phyloP scores from a whole-genome alignment of 1,140 invertebrate species.

The Orchesella cincta region DNA sequence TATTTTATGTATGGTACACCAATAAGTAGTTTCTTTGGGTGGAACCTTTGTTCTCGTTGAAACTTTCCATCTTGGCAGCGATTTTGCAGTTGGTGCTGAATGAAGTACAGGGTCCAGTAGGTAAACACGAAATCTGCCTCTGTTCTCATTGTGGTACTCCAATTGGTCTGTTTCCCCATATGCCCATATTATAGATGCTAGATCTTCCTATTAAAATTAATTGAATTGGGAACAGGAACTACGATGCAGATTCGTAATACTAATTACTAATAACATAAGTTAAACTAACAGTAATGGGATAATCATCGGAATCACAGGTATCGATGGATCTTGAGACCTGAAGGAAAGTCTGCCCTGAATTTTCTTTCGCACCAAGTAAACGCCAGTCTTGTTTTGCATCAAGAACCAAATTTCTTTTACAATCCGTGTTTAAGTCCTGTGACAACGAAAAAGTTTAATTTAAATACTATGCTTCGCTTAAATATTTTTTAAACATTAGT shows the following conservation, averaged over 20 bases:
- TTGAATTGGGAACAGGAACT: too few species aligned
- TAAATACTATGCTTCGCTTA: too few species aligned
- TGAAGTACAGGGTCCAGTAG: not conserved
- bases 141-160: not conserved
- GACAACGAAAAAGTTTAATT: not conserved
- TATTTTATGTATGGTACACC: not conserved
- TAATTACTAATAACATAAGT: too few species aligned
- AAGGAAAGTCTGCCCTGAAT: conserved; percentile 35
- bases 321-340: conserved; percentile 25
- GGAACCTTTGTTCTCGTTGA: not conserved
- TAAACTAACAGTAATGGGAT: conserved; percentile 34
- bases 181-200: not conserved
- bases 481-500: too few species aligned
- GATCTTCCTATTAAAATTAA: not conserved
- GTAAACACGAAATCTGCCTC: not conserved
- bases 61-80: not conserved
- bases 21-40: not conserved
- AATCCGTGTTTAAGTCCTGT: not conserved
- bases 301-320: conserved; percentile 43
- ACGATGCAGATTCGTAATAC: too few species aligned
- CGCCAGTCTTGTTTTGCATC: conserved; percentile 33
- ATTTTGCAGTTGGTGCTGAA: not conserved
- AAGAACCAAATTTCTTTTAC: not conserved
- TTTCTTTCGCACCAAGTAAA: conserved; percentile 31
- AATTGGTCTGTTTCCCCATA: not conserved